Evolutionary conservation across 2,113 vertebrate genomes (phyloP).

Genomic region (Opisthocomus hoazin): DNA sequence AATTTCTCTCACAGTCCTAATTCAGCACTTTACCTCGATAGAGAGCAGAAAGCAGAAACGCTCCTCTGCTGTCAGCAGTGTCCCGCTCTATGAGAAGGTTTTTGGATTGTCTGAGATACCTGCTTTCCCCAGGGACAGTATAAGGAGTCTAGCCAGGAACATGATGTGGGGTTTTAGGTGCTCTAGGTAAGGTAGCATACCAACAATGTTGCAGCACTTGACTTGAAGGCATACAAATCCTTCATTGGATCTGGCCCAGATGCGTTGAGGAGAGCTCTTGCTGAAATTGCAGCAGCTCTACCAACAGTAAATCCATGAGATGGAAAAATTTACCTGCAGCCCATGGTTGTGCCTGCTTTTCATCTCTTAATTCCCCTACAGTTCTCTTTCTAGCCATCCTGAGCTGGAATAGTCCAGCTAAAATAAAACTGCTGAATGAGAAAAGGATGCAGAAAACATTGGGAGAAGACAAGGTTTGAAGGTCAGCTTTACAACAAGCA

Average conservation of each 20-base stretch:
- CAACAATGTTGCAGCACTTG: background rate
- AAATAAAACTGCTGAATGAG: slow-evolving; percentile 72
- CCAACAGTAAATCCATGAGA: slow-evolving; percentile 56
- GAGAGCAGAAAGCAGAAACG: background rate
- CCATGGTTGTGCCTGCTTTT: slow-evolving; percentile 72
- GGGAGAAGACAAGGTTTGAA: slow-evolving; percentile 66
- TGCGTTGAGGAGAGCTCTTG: slow-evolving; percentile 20
- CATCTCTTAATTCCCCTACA: slow-evolving; percentile 75
- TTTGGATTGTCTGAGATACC: background rate
- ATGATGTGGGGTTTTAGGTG: background rate
- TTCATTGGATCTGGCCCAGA: slow-evolving; percentile 60
- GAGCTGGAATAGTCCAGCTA: slow-evolving; percentile 78
- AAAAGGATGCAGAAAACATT: slow-evolving; percentile 73
- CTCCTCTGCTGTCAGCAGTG: background rate
- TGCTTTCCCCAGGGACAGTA: background rate
- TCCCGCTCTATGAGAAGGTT: background rate
- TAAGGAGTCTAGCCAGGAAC: background rate
- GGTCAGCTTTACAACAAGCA: slow-evolving; percentile 62
- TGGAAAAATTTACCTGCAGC: slow-evolving; percentile 73
- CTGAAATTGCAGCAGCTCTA: slow-evolving; percentile 49
- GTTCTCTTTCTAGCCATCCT: slow-evolving; percentile 74
- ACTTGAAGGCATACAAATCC: slow-evolving; percentile 12
- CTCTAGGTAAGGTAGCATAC: background rate
- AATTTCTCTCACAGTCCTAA: background rate
- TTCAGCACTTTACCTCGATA: background rate